These are phyloP conservation scores for Phallusia fumigata DNA, from an alignment of 23 tunicate genomes.

Conservation along the genomic window DNA sequence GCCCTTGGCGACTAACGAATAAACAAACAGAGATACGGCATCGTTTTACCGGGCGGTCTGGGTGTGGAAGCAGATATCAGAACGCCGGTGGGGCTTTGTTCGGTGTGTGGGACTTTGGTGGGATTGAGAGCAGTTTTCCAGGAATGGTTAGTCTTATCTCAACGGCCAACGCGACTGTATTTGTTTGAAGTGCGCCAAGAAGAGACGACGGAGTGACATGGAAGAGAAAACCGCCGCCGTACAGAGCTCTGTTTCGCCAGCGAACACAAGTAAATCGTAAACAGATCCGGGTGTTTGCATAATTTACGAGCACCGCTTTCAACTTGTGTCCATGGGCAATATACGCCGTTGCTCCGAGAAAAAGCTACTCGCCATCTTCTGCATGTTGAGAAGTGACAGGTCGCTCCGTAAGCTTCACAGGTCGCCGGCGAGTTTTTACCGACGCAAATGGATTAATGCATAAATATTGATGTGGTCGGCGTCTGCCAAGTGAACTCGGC, in stretches of 20 bases:
- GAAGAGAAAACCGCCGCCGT: neutral
- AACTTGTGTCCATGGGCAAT: constrained; percentile 4
- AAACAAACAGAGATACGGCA: no score
- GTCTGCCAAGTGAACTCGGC: neutral
- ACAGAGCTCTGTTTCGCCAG: neutral
- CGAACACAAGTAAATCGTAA: constrained; percentile 6
- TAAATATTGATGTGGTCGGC: neutral
- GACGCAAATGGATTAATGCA: constrained; percentile 9
- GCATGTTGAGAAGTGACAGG: no score
- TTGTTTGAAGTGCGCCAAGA: constrained; percentile 1
- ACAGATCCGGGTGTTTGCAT: constrained; percentile 6
- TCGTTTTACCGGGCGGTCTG: no score
- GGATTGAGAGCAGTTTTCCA: neutral
- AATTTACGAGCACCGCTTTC: constrained; percentile 9
- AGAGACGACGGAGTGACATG: no score
- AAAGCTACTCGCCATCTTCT: neutral
- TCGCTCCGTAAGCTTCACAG: no score
- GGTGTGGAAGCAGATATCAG: no score
- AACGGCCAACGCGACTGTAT: neutral
- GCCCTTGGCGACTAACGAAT: no score
- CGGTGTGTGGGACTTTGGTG: no score
- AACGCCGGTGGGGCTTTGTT: no score
- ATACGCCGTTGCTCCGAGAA: neutral
- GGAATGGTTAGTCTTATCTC: neutral
- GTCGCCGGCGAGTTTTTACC: neutral